Evolutionary conservation across 1,140 invertebrate genomes (phyloP).

Genomic region (Stegodyphus dumicola): DNA sequence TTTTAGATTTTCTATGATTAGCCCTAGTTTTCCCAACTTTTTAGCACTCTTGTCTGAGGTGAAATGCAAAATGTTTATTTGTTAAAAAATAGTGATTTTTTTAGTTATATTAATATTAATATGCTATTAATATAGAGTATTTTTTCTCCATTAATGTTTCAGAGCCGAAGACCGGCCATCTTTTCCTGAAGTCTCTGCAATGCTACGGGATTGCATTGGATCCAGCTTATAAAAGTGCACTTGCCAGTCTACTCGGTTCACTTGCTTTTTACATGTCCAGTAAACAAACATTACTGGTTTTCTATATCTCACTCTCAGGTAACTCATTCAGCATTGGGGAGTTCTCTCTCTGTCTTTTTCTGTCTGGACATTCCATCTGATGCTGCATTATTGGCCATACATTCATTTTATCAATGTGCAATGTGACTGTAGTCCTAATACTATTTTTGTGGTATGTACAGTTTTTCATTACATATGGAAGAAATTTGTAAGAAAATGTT

Average conservation of each 20-base stretch:
- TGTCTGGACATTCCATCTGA: conserved; percentile 2
- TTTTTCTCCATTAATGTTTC: not conserved
- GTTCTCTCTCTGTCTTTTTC: conserved; percentile 2
- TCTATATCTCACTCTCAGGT: conserved; percentile 17
- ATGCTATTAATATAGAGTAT: too few relatives aligned
- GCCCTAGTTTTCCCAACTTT: not conserved
- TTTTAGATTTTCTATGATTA: not conserved
- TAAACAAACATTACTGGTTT: not conserved
- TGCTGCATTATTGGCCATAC: not conserved
- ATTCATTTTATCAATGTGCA: conserved; percentile 34
- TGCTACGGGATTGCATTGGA: conserved; percentile 44
- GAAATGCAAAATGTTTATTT: not conserved
- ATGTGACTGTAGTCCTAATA: conserved; percentile 57
- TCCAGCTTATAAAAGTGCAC: conserved; percentile 53
- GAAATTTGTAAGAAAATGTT: conserved; percentile 43
- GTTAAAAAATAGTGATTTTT: too few relatives aligned
- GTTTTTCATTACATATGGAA: conserved; percentile 48
- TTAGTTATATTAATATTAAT: too few relatives aligned
- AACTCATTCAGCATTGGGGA: conserved; percentile 4
- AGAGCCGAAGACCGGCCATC: conserved; percentile 64
- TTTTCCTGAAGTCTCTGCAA: conserved; percentile 62
- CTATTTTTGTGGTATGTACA: conserved; percentile 60
- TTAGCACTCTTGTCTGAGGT: not conserved
- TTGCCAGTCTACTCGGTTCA: conserved; percentile 2
- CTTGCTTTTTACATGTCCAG: not conserved